Base-by-base conservation (phyloP, 2,888 invertebrate genomes). In the Pterostichus madidus region DNA sequence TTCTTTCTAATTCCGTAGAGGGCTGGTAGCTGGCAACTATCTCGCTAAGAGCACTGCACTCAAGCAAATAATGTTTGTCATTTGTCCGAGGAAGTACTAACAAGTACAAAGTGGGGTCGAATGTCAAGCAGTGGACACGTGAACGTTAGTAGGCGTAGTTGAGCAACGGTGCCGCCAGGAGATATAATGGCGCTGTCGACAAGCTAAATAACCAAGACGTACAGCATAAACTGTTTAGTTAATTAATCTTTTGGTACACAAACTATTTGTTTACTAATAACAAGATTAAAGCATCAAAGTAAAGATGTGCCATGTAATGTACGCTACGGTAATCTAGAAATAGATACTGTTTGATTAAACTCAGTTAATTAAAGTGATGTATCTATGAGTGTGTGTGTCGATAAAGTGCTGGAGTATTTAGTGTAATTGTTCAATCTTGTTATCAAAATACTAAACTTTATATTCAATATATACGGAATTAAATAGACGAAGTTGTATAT, bases 281-380 rank as follows among this genome's bases (percentile, higher is more conserved):
- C 53, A 8, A 59, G 59, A 59, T 59, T 59, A 59, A 59, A 31
- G 31, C 31, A 59, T 59, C 59, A 31, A 59, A 59, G 59, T 59
- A 31, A 59, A 59, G 59, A 59, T 59, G 7, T 31, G 31, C 31
- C 7, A 59, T 31, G 59, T 59, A 15, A 59, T 59, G 17, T 59
- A 31, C 31, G 10, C 10, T 59, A 24, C 31, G 10, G 11, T 59
- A 24, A 59, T 31, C 24, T 59, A 11, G 59, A 59, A 17, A 56
- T 13, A 17, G 17, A 24, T 11, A 10, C 59, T 8, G 31, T 31
- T 31, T 13, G 59, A 8, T 8, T 17, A 17, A 15, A 17, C 10
- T 59, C 24, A 10, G 59, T 59, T 59, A 59, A 59, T 59, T 59
- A 59, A 59, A 59, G 17, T 59, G 13, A 15, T 4, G 31, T 31